Percentiles rank a stretch among this genome's conserved stretches.
phyloP scores from a whole-genome alignment of 1,140 invertebrate genomes.

The Drosophila ironensis region DNA sequence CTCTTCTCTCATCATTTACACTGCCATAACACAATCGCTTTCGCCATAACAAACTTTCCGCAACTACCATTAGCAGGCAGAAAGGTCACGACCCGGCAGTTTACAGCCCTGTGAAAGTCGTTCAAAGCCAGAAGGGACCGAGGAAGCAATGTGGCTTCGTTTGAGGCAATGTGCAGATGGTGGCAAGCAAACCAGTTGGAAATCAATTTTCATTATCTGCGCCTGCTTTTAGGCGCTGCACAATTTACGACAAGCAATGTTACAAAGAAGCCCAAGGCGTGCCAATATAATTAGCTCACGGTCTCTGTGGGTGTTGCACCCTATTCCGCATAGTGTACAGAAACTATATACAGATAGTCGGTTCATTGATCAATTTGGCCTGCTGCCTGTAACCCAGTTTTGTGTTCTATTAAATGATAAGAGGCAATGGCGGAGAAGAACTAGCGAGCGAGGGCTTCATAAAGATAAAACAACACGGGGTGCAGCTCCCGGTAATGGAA shows the following conservation, averaged over 20 bases:
- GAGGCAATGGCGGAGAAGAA: slow-evolving; percentile 29
- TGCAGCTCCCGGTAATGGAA: slow-evolving; percentile 6
- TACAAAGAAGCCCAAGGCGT: slow-evolving; percentile 59
- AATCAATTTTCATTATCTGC: slow-evolving; percentile 68
- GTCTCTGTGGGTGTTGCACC: slow-evolving; percentile 6
- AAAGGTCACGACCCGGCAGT: slow-evolving; percentile 4
- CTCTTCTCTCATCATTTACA: not conserved
- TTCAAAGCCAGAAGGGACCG: not conserved
- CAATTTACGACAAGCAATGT: slow-evolving; percentile 31
- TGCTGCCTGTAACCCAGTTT: slow-evolving; percentile 45
- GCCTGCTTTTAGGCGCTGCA: slow-evolving; percentile 57
- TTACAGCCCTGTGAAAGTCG: slow-evolving; percentile 7
- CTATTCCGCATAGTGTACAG: not conserved
- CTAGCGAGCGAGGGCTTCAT: slow-evolving; percentile 36
- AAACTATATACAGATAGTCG: slow-evolving; percentile 3
- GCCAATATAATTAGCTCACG: slow-evolving; percentile 68
- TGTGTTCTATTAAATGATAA: slow-evolving; percentile 40
- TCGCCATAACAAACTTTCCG: slow-evolving; percentile 1
- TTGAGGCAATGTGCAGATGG: no score
- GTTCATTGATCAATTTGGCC: slow-evolving; percentile 66
- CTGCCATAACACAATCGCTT: not conserved
- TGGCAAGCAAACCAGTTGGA: slow-evolving; percentile 35
- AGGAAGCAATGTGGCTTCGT: no score
- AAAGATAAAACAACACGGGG: slow-evolving; percentile 49
- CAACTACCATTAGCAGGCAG: not conserved